Conservation (phyloP, 2,888 invertebrate genomes). For the Suillia variegata region DNA sequence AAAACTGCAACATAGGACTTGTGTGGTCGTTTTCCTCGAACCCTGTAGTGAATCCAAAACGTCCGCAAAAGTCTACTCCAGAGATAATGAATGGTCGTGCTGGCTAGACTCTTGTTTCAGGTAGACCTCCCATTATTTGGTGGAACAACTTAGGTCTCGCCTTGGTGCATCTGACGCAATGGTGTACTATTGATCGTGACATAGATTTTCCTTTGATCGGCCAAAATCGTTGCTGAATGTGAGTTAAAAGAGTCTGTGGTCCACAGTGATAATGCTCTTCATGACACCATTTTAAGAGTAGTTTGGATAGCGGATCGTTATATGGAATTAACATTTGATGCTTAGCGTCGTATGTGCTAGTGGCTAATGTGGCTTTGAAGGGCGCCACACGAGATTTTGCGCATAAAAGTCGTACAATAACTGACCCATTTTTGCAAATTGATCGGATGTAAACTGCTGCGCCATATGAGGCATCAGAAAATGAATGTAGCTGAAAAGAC, state of each 20-base stretch:
- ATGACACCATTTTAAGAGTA: constrained; percentile 5
- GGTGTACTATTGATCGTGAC: constrained; percentile 21
- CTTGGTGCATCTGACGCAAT: constrained; percentile 28
- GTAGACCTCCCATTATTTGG: constrained; percentile 32
- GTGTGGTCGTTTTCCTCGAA: constrained; percentile 15
- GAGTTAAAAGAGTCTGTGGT: constrained; percentile 18
- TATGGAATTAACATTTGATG: constrained; percentile 38
- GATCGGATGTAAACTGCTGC: constrained; percentile 9
- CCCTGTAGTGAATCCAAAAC: constrained; percentile 18
- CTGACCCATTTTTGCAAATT: background rate
- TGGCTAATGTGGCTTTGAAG: constrained; percentile 2
- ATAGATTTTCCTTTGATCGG: constrained; percentile 29
- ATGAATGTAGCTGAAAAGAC: constrained; percentile 21
- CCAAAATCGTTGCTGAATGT: constrained; percentile 34
- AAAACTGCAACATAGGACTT: constrained; percentile 30
- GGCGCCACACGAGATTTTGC: constrained; percentile 22
- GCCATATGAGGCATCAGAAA: constrained; percentile 24
- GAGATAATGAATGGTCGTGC: constrained; percentile 18
- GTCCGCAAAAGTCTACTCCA: constrained; percentile 27
- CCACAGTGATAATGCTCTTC: constrained; percentile 15
- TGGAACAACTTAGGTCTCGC: constrained; percentile 20
- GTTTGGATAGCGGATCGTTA: constrained; percentile 17
- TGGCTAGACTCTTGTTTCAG: constrained; percentile 12
- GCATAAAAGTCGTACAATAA: constrained; percentile 18
- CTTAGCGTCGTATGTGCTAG: constrained; percentile 29